Conservation (phyloP, 2,888 invertebrate genomes). For the Venusia cambrica region DNA sequence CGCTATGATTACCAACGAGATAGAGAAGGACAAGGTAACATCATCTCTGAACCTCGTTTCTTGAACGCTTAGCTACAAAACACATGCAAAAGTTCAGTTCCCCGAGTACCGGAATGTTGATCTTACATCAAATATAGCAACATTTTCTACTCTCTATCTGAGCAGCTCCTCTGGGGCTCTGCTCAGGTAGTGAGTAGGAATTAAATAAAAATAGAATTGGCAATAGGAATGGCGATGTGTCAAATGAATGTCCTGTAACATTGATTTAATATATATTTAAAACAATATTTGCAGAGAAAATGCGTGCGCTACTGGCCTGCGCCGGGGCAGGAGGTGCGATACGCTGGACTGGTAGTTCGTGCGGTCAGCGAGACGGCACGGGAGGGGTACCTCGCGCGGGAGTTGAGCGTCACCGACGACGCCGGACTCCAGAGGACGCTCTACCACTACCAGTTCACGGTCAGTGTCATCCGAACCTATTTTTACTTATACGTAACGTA, state of each 20-base stretch:
- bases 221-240: too few species aligned
- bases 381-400: slow-evolving; percentile 92
- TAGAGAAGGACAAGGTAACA: slow-evolving; percentile 93
- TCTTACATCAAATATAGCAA: too few species aligned
- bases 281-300: slow-evolving; percentile 78
- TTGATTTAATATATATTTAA: neutral
- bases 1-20: slow-evolving; percentile 99
- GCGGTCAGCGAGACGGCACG: slow-evolving; percentile 88
- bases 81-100: too few species aligned
- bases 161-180: too few species aligned
- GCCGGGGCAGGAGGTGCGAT: slow-evolving; percentile 85
- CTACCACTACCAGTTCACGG: slow-evolving; percentile 71
- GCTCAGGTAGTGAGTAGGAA: too few species aligned
- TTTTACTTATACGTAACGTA: too few species aligned
- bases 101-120: too few species aligned
- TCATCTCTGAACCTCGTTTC: too few species aligned
- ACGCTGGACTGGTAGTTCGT: slow-evolving; percentile 87
- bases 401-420: slow-evolving; percentile 80
- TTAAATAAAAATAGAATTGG: too few species aligned
- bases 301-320: slow-evolving; percentile 98
- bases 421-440: slow-evolving; percentile 43
- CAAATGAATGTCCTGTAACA: slow-evolving; percentile 6
- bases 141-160: too few species aligned
- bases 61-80: too few species aligned
- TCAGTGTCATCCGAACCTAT: too few species aligned